Evolutionary conservation across 2,797 vertebrate species (phyloP).

Genomic region (Sebastes reedi): DNA sequence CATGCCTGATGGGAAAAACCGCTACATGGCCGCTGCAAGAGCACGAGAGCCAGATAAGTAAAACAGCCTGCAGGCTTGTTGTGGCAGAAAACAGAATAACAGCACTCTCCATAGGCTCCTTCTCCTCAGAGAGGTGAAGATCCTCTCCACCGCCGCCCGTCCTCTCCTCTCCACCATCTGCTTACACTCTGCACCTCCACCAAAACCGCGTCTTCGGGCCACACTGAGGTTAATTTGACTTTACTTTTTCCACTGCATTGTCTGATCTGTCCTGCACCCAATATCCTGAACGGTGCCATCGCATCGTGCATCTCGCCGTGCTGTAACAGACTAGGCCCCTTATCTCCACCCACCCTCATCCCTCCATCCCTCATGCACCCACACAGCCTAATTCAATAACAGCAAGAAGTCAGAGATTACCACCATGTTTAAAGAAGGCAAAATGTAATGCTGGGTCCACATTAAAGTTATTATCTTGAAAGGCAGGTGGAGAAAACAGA

Average conservation of each 20-base stretch:
- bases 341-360: conserved; percentile 63
- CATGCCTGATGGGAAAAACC: conserved; percentile 39
- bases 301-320: conserved; percentile 38
- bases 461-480: conserved; percentile 86
- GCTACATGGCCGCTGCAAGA: conserved; percentile 35
- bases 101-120: conserved; percentile 35
- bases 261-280: conserved; percentile 74
- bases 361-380: conserved; percentile 57
- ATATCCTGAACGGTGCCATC: conserved; percentile 64
- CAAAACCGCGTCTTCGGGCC: conserved; percentile 66
- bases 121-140: conserved; percentile 58
- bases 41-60: conserved; percentile 55
- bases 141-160: conserved; percentile 46
- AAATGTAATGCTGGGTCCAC: conserved; percentile 82
- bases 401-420: conserved; percentile 82
- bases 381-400: conserved; percentile 80
- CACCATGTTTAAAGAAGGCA: conserved; percentile 81
- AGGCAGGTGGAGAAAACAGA: conserved; percentile 59
- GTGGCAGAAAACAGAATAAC: conserved; percentile 62
- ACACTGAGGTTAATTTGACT: conserved; percentile 81
- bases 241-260: conserved; percentile 72
- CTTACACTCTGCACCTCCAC: conserved; percentile 42
- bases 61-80: conserved; percentile 51
- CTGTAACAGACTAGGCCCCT: conserved; percentile 57
- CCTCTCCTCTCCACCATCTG: conserved; percentile 39